These are phyloP conservation scores for Tiliacea citrago DNA, from an alignment of 2,888 invertebrate genomes.

Conservation along the genomic window DNA sequence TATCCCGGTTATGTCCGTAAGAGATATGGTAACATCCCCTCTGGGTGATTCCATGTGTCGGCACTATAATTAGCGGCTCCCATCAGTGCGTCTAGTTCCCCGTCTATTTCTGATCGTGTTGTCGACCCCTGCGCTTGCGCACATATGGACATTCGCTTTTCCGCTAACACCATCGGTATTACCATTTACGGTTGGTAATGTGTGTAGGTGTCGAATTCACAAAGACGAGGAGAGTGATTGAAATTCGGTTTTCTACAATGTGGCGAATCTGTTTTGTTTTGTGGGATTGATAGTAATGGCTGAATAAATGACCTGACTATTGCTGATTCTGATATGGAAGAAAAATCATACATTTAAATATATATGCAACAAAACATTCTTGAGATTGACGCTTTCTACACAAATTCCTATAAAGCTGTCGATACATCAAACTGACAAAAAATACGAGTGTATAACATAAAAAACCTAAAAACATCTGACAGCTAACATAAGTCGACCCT, in stretches of 20 bases:
- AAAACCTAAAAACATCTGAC: slow-evolving; percentile 74
- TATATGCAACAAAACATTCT: slow-evolving; percentile 18
- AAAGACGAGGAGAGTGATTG: slow-evolving; percentile 52
- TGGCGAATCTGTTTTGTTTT: neutral
- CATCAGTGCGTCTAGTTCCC: slow-evolving; percentile 73
- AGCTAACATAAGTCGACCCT: slow-evolving; percentile 80
- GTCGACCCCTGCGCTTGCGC: slow-evolving; percentile 79
- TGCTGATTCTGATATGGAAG: neutral
- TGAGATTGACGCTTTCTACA: slow-evolving; percentile 16
- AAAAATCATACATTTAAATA: no score
- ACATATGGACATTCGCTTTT: slow-evolving; percentile 73
- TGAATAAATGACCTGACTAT: neutral
- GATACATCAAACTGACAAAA: slow-evolving; percentile 76
- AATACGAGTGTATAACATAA: slow-evolving; percentile 67
- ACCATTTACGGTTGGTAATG: slow-evolving; percentile 68
- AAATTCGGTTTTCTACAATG: slow-evolving; percentile 19
- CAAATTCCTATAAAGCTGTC: slow-evolving; percentile 59
- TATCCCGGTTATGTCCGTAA: slow-evolving; percentile 24
- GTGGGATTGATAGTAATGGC: no score
- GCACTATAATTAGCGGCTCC: slow-evolving; percentile 77
- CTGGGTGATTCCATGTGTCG: slow-evolving; percentile 65
- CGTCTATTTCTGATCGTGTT: slow-evolving; percentile 83
- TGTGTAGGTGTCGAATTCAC: slow-evolving; percentile 63
- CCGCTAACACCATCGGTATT: slow-evolving; percentile 70
- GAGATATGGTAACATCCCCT: slow-evolving; percentile 61